Evolutionary conservation across 2,797 vertebrate genomes (phyloP), one percentile per base, ranked within the genome.

Genomic region (Uromys caudimaculatus): DNA sequence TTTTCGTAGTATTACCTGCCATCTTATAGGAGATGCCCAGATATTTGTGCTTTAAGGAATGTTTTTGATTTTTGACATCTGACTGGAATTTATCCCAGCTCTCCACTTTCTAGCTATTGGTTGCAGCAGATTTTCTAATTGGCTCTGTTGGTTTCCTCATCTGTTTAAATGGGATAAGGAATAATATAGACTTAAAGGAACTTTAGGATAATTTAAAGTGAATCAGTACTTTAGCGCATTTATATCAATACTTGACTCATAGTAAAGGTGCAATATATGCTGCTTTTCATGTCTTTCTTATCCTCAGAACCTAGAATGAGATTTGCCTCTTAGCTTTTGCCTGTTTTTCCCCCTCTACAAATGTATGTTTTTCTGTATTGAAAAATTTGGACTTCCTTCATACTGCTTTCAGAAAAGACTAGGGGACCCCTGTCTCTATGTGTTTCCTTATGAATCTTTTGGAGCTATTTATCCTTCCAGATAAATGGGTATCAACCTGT

Each of bases 111-210:
- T 38, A 93, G 41, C 35, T 93, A 12, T 93, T 91, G 91, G 23
- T 47, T 24, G 89, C 87, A 54, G 21, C 54, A 92, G 44, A 16
- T 94, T 96, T 85, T 79, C 82, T 94, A 52, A 38, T 90, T 29
- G 10, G 9, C 32, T 78, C 23, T 89, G 60, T 75, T 47, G 76
- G n/a, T 81, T 94, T 92, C 19, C 32, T 90, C 62, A 79, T 79
- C 64, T 85, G 23, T 24, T 93, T 64, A 95, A 95, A 89, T 29
- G 78, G 88, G 19, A 23, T 54, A 76, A 96, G 71, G 52, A 95
- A 64, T 94, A 81, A 60, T 88, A 23, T 47, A 2, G 62, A 35
- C 29, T 50, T 90, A 9, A 41, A 62, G 88, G 16, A 94, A 47
- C 93, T 90, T 87, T 6, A 81, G 73, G 62, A 85, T 50, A 60